A percentile compares a stretch with the other conserved stretches of the same genome.
These are phyloP conservation scores for Cacoxenus indagator DNA, from an alignment of 2,888 invertebrate genomes.

Conservation along the genomic window DNA sequence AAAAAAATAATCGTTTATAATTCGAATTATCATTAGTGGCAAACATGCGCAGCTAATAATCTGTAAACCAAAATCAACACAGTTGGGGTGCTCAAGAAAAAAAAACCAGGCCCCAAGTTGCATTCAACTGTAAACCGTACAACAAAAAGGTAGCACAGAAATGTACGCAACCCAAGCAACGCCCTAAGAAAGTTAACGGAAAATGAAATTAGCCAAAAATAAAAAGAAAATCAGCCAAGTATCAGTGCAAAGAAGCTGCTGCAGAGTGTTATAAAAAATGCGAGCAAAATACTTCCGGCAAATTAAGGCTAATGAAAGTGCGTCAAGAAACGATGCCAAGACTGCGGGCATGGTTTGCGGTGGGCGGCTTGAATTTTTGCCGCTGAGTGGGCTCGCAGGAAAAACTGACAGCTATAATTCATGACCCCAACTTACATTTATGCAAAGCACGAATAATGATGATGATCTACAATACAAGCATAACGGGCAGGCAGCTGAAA, in stretches of 20 bases:
- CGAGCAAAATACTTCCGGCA: constrained; percentile 60
- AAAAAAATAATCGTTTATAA: constrained; percentile 22
- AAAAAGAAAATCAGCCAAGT: constrained; percentile 13
- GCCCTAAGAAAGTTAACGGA: background rate
- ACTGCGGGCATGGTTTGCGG: background rate
- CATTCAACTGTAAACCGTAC: background rate
- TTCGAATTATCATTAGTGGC: constrained; percentile 58
- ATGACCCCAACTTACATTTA: constrained; percentile 43
- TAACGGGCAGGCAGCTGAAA: background rate
- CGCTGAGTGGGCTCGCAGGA: constrained; percentile 42
- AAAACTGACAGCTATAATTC: constrained; percentile 67
- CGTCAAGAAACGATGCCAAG: constrained; percentile 20
- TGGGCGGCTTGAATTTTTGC: too few species aligned
- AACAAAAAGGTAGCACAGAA: background rate
- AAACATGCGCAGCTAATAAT: constrained; percentile 62
- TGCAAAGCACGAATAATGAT: constrained; percentile 38
- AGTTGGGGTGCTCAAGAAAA: background rate
- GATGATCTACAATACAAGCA: constrained; percentile 5
- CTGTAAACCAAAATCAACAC: constrained; percentile 54
- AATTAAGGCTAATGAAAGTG: constrained; percentile 67
- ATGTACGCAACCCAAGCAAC: background rate
- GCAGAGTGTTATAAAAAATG: constrained; percentile 16
- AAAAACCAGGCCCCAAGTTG: background rate
- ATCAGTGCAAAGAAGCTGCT: background rate
- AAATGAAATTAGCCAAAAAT: constrained; percentile 30